Evolutionary conservation across 2,113 vertebrate genomes (phyloP), one percentile per base, ranked within the genome.

Genomic region (Malurus alboscapulatus): DNA sequence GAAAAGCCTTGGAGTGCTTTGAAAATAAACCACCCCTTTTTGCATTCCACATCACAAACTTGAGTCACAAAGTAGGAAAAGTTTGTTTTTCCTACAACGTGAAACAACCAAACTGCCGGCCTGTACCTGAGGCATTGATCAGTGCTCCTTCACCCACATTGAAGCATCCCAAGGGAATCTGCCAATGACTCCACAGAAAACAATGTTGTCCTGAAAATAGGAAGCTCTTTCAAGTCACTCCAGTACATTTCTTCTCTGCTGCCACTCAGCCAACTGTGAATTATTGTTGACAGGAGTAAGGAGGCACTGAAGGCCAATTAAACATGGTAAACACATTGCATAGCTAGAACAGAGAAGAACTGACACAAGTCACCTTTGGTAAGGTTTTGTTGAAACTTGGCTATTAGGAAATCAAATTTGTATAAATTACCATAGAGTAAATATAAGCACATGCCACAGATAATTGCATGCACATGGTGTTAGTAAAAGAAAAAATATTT

Each of bases 81-180:
- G 16, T 4, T 5, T 2, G 0, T 1, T 71, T 78, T 80, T 81
- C 18, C 71, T 94, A 24, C 3, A 65, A 20, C 10, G 12, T 1
- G 1, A 80, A 75, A 8, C 10, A 63, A 67, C 24, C 24, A 86
- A 67, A 77, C 27, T 27, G 47, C 18, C 67, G 62, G 0, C 19
- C 42, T 78, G 26, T 36, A 48, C 7, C 36, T 47, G 26, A 30
- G 11, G 10, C 5, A 2, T 18, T 53, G 36, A 32, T 87, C 16
- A 10, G 9, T 34, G 51, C 53, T 48, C 24, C 21, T 22, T 90
- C 61, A 44, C 40, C 30, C 40, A 14, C 2, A 0, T 19, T 32
- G n/a, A 30, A 53, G 25, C 32, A 65, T 68, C 53, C 57, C 3
- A 3, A 50, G 54, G 16, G 50, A 72, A 45, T 26, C 1, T 6